A percentile compares a stretch with the other conserved stretches of the same genome.
These are phyloP conservation scores for Rhinopomastus cyanomelas DNA, from an alignment of 2,113 vertebrate genomes.

Conservation along the genomic window DNA sequence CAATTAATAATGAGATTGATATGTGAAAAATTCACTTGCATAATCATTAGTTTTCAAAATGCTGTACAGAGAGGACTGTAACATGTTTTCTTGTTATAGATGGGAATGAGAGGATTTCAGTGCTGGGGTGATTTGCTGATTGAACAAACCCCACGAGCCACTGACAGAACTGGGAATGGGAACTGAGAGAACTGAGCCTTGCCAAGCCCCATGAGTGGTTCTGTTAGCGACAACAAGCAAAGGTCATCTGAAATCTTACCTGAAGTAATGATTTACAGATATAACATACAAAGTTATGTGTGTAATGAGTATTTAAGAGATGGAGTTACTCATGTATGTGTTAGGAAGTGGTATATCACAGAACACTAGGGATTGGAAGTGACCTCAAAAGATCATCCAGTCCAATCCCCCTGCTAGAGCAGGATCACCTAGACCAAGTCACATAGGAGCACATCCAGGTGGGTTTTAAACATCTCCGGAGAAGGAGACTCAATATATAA, in stretches of 20 bases:
- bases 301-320: background rate
- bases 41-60: background rate
- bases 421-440: too few species aligned
- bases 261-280: background rate
- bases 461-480: too few species aligned
- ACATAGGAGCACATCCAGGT: too few species aligned
- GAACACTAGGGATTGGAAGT: too few species aligned
- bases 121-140: background rate
- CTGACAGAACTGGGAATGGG: background rate
- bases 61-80: background rate
- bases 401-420: too few species aligned
- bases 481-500: too few species aligned
- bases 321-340: background rate
- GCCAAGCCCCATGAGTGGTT: background rate
- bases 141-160: background rate
- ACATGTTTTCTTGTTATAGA: background rate
- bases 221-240: background rate
- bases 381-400: too few species aligned
- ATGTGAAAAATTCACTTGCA: background rate
- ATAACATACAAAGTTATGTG: background rate
- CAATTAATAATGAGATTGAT: background rate
- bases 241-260: background rate
- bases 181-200: background rate
- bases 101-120: background rate
- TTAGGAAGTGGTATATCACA: background rate